Evolutionary conservation across 2,113 vertebrate genomes (phyloP).

Genomic region (Myiozetetes cayanensis): DNA sequence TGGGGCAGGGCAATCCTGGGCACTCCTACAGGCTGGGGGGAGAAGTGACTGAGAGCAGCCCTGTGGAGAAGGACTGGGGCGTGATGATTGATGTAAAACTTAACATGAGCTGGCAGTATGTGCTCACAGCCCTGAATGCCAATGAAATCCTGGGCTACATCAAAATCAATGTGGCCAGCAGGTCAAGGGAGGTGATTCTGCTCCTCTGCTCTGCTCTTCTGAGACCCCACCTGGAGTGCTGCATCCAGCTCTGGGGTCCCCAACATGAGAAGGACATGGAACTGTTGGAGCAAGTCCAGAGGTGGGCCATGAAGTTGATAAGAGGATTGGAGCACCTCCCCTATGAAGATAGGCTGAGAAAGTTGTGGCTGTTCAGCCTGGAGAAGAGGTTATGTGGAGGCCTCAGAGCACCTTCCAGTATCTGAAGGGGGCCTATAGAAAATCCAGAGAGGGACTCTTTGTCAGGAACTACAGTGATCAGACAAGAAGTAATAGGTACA

Average conservation of each 20-base stretch:
- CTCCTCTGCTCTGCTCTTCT: not conserved
- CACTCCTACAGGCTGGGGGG: not conserved
- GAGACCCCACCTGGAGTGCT: not conserved
- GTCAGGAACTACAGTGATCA: not conserved
- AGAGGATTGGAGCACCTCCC: not conserved
- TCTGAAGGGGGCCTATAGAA: not conserved
- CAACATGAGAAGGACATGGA: not conserved
- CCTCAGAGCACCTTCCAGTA: not conserved
- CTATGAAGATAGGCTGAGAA: fast-evolving
- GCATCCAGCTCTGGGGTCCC: not conserved
- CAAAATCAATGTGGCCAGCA: not conserved
- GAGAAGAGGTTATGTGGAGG: not conserved
- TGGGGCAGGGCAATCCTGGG: not conserved
- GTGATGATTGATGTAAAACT: not conserved
- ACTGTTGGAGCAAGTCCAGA: too few species aligned
- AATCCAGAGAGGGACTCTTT: not conserved
- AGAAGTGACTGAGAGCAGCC: not conserved
- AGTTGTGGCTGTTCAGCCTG: not conserved
- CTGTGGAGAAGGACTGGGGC: not conserved
- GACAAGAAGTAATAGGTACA: not conserved
- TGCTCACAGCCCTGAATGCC: not conserved
- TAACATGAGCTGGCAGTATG: fast-evolving
- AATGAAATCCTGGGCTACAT: not conserved
- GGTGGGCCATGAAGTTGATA: too few species aligned
- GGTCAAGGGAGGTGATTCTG: not conserved